Conservation (phyloP, 2,888 invertebrate genomes). For the Lacanobia wlatinum region DNA sequence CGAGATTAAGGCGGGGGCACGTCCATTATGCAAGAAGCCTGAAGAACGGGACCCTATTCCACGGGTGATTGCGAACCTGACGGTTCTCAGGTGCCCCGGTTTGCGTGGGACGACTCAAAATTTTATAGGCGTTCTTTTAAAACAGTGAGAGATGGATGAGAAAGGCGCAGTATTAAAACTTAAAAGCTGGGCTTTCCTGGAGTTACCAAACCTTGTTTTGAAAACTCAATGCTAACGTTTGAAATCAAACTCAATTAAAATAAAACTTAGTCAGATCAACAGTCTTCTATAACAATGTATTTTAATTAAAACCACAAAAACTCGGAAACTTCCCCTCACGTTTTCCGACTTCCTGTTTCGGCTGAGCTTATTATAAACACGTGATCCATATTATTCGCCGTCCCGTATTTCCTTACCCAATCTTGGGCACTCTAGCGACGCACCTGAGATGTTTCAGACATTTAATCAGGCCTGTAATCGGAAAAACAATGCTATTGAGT, state of each 20-base stretch:
- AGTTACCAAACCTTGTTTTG: not conserved
- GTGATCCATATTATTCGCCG: conserved; percentile 32
- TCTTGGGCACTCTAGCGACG: conserved; percentile 52
- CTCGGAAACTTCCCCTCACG: not conserved
- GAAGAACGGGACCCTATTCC: conserved; percentile 80
- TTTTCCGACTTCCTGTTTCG: conserved; percentile 9
- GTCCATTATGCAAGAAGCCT: conserved; percentile 83
- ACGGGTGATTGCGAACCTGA: conserved; percentile 82
- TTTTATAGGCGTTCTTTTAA: conserved; percentile 6
- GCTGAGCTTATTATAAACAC: conserved; percentile 32
- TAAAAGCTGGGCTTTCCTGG: not conserved
- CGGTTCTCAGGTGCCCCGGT: conserved; percentile 64
- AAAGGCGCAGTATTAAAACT: not conserved
- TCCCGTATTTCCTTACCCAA: conserved; percentile 45
- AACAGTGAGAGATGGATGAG: not conserved
- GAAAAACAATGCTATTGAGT: conserved; percentile 85
- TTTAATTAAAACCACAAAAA: conserved; percentile 12
- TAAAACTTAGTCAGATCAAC: not conserved
- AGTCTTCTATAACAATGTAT: not conserved
- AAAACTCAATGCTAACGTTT: not conserved
- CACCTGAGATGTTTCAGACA: conserved; percentile 74
- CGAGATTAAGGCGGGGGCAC: conserved; percentile 84
- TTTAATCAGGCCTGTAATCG: conserved; percentile 88
- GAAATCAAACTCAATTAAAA: not conserved
- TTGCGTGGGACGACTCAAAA: conserved; percentile 25